Base-by-base conservation (phyloP, 2,888 invertebrate genomes). In the Campopleginae sp. region DNA sequence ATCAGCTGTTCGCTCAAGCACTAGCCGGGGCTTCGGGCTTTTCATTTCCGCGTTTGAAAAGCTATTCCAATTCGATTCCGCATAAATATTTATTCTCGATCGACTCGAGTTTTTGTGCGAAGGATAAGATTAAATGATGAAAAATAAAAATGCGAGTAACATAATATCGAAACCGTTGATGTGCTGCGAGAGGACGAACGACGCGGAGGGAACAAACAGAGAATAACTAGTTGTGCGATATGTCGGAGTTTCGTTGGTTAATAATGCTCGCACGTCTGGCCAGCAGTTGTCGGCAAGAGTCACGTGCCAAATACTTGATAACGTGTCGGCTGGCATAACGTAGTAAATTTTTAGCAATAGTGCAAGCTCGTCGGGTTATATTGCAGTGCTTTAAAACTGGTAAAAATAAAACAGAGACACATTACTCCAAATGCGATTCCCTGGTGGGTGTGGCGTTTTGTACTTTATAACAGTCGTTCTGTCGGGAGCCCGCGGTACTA, bases 251-350 rank as follows among this genome's bases (percentile, higher is more conserved):
- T 51, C 46, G 65, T 82, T 70, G 68, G 61, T 76, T 81, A 72
- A 74, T 74, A 77, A 81, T 68, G 68, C 33, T 75, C 48, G 54
- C 71, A 33, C 70, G 77, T 77, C 58, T 61, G 31, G 77, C 54
- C 71, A 42, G 51, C 71, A 58, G 71, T 77, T 71, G 65, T 82
- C 71, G 82, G 54, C 42, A 33, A 71, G 61, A 71, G 70, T 46
- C 54, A 71, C 82, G 82, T 77, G 82, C 82, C 82, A 82, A 82
- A 77, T 77, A 54, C 65, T 82, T 82, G 77, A 77, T 82, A 77
- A 72, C 82, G 70, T 31, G 48, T 46, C 44, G 70, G 14, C 46
- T 48, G 54, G 71, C 54, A 31, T 44, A 44, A 12, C 63, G 42
- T 46, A 65, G 77, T 82, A 77, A 71, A 82, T 77, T 82, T 66